Percentiles rank a stretch among this genome's conserved stretches.
These are phyloP conservation scores for Emydura subglobosa DNA, from an alignment of 2,113 vertebrate species.

Conservation along the genomic window DNA sequence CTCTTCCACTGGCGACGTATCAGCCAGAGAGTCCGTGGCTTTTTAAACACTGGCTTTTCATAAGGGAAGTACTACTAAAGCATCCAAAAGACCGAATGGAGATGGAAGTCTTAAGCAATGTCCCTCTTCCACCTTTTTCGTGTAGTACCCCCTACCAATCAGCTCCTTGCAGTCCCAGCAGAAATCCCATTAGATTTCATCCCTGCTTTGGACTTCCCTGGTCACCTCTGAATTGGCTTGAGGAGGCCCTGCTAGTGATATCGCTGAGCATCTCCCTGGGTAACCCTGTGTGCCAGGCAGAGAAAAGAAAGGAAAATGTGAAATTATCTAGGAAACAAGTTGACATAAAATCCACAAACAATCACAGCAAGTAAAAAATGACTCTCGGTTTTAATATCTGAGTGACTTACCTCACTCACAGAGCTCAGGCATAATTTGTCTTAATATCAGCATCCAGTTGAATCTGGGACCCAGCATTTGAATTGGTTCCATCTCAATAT, in stretches of 20 bases:
- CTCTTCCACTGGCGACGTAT: too few species aligned
- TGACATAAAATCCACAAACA: neutral
- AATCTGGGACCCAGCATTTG: rapidly evolving
- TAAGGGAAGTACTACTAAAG: rapidly evolving
- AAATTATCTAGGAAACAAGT: constrained; percentile 14
- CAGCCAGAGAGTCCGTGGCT: neutral
- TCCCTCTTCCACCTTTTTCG: rapidly evolving
- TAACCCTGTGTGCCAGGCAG: neutral
- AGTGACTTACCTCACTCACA: rapidly evolving
- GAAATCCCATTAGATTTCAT: neutral
- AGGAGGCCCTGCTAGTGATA: neutral
- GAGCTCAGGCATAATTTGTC: rapidly evolving
- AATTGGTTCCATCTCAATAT: neutral
- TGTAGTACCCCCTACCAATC: neutral
- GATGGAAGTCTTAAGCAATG: rapidly evolving
- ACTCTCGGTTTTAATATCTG: neutral
- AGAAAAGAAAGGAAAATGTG: constrained; percentile 14
- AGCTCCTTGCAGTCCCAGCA: neutral
- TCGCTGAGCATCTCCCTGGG: neutral
- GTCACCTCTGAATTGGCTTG: neutral
- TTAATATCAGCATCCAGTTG: neutral
- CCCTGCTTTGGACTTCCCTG: neutral
- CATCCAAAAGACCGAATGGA: rapidly evolving
- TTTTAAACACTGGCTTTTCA: neutral
- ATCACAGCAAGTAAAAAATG: neutral